Evolutionary conservation across 2,113 vertebrate species (phyloP).

Genomic region (Proteles cristata): DNA sequence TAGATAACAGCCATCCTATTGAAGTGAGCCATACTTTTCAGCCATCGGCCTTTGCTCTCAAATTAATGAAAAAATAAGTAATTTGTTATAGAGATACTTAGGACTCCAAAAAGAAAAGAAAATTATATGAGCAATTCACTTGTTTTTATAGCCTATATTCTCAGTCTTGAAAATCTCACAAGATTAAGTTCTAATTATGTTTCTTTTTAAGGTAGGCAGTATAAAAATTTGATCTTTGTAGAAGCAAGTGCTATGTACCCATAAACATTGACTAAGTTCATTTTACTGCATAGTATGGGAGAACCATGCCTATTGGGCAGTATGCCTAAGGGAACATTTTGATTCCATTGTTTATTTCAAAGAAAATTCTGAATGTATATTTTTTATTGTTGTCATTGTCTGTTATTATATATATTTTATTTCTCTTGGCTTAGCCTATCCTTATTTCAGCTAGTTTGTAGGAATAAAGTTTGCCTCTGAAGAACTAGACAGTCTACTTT

Average conservation of each 20-base stretch:
- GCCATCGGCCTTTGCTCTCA: background rate
- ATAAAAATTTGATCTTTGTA: slow-evolving; percentile 42
- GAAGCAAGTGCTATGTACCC: background rate
- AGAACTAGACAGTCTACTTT: slow-evolving; percentile 28
- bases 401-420: background rate
- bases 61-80: slow-evolving; percentile 25
- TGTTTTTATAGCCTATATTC: slow-evolving; percentile 39
- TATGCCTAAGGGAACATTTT: background rate
- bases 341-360: slow-evolving; percentile 11
- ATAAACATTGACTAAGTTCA: background rate
- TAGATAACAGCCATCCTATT: slow-evolving; percentile 99
- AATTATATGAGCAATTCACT: background rate
- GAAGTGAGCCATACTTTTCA: slow-evolving; percentile 88
- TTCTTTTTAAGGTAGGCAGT: slow-evolving; percentile 34
- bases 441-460: background rate
- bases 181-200: slow-evolving; percentile 27
- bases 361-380: slow-evolving; percentile 16
- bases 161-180: slow-evolving; percentile 19
- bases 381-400: slow-evolving; percentile 30
- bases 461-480: background rate
- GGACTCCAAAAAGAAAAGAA: background rate
- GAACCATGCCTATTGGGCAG: background rate
- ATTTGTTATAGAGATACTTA: background rate
- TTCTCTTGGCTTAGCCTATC: slow-evolving; percentile 30
- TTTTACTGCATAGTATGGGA: background rate